These are phyloP conservation scores for Nomada fabriciana DNA, from an alignment of 2,888 invertebrate genomes.

Conservation along the genomic window DNA sequence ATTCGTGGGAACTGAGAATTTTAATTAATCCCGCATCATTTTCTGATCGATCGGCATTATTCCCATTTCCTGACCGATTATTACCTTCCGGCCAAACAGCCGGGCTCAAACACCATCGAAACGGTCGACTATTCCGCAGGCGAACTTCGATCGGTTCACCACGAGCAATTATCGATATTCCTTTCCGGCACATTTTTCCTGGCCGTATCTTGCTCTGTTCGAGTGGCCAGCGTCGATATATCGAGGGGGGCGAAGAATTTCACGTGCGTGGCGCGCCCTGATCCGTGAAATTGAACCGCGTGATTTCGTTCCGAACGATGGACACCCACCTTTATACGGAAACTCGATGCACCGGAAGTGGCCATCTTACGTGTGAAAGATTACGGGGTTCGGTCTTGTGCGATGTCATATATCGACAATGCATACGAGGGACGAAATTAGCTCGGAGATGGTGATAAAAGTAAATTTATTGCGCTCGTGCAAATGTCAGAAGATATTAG, in stretches of 20 bases:
- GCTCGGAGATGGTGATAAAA: too few relatives aligned
- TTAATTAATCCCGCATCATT: constrained; percentile 28
- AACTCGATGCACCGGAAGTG: constrained; percentile 33
- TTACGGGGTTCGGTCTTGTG: not conserved
- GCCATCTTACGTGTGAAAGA: constrained; percentile 56
- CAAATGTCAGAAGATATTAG: too few relatives aligned
- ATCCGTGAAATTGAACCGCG: constrained; percentile 78
- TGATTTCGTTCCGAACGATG: constrained; percentile 74
- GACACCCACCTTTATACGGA: constrained; percentile 59
- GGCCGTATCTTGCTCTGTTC: constrained; percentile 40
- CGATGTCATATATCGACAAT: not conserved
- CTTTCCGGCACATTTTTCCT: constrained; percentile 39
- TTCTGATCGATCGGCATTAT: constrained; percentile 18
- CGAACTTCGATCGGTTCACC: constrained; percentile 43
- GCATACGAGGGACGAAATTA: too few relatives aligned
- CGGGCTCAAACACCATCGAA: not conserved
- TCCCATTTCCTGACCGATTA: constrained; percentile 29
- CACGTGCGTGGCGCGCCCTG: constrained; percentile 68
- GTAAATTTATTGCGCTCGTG: too few relatives aligned
- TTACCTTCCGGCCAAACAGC: constrained; percentile 28
- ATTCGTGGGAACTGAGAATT: constrained; percentile 9
- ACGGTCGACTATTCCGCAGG: constrained; percentile 13
- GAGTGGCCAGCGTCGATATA: constrained; percentile 40
- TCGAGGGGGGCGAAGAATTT: constrained; percentile 56
- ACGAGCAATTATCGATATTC: constrained; percentile 50